These are phyloP conservation scores for Sinodicranocentrus sp. DNA, from an alignment of 2,888 invertebrate genomes.

Conservation along the genomic window DNA sequence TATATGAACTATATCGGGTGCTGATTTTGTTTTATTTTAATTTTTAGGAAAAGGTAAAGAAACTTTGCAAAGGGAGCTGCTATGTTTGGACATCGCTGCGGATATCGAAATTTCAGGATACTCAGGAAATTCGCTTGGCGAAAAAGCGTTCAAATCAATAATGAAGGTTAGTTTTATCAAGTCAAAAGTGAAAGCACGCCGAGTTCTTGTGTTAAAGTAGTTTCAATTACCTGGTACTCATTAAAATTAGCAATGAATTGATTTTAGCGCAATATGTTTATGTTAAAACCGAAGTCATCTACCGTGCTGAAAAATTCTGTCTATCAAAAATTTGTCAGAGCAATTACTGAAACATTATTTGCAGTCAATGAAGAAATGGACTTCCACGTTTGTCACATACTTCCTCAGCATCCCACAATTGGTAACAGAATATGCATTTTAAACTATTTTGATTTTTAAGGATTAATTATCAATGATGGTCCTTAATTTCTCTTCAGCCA, in stretches of 20 bases:
- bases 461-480: no score
- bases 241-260: background rate
- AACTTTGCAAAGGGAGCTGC: conserved; percentile 82
- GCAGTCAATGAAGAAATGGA: conserved; percentile 80
- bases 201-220: background rate
- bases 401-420: conserved; percentile 83
- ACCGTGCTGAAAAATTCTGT: conserved; percentile 79
- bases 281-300: conserved; percentile 65
- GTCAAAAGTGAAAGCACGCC: background rate
- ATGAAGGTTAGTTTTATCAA: conserved; percentile 79
- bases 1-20: no score
- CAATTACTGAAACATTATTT: conserved; percentile 81
- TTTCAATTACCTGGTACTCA: no score
- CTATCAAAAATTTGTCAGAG: conserved; percentile 82
- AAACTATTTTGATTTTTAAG: no score
- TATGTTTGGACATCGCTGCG: conserved; percentile 83
- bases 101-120: conserved; percentile 83
- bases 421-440: no score
- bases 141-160: conserved; percentile 80
- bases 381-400: conserved; percentile 81
- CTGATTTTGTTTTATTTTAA: no score
- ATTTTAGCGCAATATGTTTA: conserved; percentile 71
- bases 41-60: conserved; percentile 50
- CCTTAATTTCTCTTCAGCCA: conserved; percentile 79
- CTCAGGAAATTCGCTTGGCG: conserved; percentile 81